Evolutionary conservation across 1,140 invertebrate genomes (phyloP).

Genomic region (Apis florea): DNA sequence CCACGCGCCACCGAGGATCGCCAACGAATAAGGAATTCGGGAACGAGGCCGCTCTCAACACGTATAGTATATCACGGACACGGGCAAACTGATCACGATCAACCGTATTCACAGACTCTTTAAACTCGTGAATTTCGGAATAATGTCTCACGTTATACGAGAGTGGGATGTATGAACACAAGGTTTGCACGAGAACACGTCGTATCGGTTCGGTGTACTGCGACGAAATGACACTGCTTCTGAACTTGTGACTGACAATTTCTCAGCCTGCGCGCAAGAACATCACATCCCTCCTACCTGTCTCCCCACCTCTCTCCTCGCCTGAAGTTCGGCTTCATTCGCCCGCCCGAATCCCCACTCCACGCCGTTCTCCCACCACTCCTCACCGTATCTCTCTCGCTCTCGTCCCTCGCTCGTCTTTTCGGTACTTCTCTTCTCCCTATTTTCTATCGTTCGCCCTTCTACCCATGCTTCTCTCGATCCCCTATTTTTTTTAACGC

Average conservation of each 20-base stretch:
- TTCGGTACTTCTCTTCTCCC: background rate
- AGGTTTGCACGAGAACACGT: conserved; percentile 52
- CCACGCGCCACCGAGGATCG: conserved; percentile 1
- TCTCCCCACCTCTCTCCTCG: conserved; percentile 4
- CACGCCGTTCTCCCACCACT: background rate
- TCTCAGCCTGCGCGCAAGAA: conserved; percentile 62
- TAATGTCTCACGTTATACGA: background rate
- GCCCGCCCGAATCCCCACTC: background rate
- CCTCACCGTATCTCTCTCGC: background rate
- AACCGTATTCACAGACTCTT: conserved; percentile 6
- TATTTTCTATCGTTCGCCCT: background rate
- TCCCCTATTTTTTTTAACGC: background rate
- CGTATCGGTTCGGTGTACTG: conserved; percentile 56
- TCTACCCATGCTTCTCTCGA: background rate
- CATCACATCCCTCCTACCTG: conserved; percentile 65
- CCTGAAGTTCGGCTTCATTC: conserved; percentile 1
- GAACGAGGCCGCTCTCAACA: background rate
- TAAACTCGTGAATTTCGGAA: no score
- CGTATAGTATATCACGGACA: conserved; percentile 2
- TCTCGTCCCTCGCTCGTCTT: background rate
- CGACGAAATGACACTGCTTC: conserved; percentile 59
- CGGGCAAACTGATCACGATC: conserved; percentile 11
- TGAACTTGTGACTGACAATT: conserved; percentile 66
- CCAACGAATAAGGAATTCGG: conserved; percentile 5
- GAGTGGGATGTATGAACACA: background rate